A percentile compares a stretch with the other conserved stretches of the same genome.
These are phyloP conservation scores for Boleophthalmus pectinirostris DNA, from an alignment of 2,113 vertebrate species.

Conservation along the genomic window DNA sequence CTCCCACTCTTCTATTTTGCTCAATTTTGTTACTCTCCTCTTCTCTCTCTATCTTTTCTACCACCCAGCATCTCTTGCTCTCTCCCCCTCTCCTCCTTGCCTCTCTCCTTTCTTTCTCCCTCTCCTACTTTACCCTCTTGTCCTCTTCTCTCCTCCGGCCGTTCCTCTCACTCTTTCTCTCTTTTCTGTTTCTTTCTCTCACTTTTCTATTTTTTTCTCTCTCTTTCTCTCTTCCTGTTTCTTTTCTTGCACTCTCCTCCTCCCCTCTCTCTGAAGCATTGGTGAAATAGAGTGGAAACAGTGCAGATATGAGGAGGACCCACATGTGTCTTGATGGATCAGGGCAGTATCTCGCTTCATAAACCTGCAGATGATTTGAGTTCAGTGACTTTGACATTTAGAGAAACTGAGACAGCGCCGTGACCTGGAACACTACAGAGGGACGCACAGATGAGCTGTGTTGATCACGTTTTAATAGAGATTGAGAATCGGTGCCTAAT, in stretches of 20 bases:
- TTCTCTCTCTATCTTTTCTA: too few species aligned
- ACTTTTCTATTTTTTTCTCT: too few species aligned
- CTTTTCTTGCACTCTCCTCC: background rate
- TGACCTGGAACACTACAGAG: background rate
- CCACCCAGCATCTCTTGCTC: too few species aligned
- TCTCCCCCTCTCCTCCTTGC: constrained; percentile 17
- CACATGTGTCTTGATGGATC: constrained; percentile 11
- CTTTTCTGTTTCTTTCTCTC: too few species aligned
- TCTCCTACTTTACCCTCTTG: too few species aligned
- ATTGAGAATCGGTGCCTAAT: too few species aligned
- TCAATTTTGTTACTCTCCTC: too few species aligned
- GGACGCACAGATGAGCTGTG: background rate
- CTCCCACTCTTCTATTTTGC: too few species aligned
- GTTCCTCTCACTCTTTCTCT: background rate
- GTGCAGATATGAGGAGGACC: constrained; percentile 4
- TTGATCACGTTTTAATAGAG: background rate
- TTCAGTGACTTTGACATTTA: constrained; percentile 7
- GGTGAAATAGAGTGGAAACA: constrained; percentile 54
- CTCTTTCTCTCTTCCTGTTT: background rate
- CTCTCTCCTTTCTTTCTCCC: background rate
- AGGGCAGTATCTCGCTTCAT: constrained; percentile 1
- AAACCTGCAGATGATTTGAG: background rate
- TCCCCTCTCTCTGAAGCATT: background rate
- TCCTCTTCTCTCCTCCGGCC: background rate
- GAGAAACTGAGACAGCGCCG: background rate